A percentile compares a stretch with the other conserved stretches of the same genome.
Conservation (phyloP, 2,797 vertebrate species). For the Silurus lanzhouensis region DNA sequence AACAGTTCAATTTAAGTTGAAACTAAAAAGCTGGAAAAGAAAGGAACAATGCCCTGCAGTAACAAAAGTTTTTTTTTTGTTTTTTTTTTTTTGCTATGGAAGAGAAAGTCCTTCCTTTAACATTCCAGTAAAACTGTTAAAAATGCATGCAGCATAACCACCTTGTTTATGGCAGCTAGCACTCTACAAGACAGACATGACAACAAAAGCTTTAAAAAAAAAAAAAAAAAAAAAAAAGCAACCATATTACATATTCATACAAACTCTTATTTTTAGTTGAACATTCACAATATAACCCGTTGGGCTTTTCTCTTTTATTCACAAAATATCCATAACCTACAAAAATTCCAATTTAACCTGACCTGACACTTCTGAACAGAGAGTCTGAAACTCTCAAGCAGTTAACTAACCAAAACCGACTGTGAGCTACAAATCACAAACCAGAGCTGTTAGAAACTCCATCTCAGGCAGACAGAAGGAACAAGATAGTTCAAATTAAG, state of each 20-base stretch:
- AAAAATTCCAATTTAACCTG: not conserved
- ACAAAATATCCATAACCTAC: conserved; percentile 1
- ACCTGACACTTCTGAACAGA: not conserved
- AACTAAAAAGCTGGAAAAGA: too few species aligned
- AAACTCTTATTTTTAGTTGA: not conserved
- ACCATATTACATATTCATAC: too few species aligned
- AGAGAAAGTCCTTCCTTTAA: not conserved
- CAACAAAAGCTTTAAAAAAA: not conserved
- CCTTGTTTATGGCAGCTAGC: not conserved
- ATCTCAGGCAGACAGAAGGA: not conserved
- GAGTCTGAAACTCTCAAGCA: not conserved
- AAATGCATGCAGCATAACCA: not conserved
- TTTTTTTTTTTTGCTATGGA: not conserved
- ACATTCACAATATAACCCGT: not conserved
- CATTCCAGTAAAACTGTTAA: not conserved
- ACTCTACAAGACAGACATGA: not conserved
- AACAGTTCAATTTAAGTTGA: not conserved
- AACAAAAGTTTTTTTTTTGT: not conserved
- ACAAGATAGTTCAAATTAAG: not conserved
- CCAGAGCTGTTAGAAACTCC: not conserved
- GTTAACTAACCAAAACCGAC: not conserved
- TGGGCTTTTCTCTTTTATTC: not conserved
- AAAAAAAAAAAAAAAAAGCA: not conserved
- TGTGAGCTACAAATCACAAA: not conserved
- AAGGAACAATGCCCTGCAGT: conserved; percentile 6